Evolutionary conservation across 2,113 vertebrate genomes (phyloP), one percentile per base, ranked within the genome.

Genomic region (Epinephelus cyanopodus): DNA sequence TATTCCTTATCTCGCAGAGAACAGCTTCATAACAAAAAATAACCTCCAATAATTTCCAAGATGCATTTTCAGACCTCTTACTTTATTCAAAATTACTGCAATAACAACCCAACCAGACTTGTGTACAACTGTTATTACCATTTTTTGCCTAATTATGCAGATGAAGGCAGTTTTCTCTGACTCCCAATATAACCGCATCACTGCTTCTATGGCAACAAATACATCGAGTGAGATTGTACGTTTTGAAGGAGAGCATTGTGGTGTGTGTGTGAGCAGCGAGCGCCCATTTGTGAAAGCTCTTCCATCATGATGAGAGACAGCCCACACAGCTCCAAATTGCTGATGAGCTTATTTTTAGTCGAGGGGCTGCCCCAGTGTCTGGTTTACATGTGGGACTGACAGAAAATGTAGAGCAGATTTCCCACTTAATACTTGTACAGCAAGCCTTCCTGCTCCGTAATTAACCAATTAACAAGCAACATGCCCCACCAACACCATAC

Each of bases 401-500:
- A 86, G 90, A 82, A 85, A 94, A 93, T 87, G 87, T 92, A 74
- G 92, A 92, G 87, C 89, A 90, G 69, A 88, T 91, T 90, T 93
- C 92, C 93, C 94, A 95, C 94, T 94, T 96, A 95, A 95, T 94
- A 92, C 91, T 93, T 94, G 95, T 96, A 91, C 93, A 92, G 95
- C 94, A 94, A 93, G 92, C 94, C 90, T 92, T 95, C 95, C 95
- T 87, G 84, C 92, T 95, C 91, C 86, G 95, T 97, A 98, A 98
- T 99, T 98, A 98, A 97, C 97, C 97, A 97, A 98, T 98, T 98
- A 98, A 97, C 97, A 96, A 91, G 93, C 95, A 96, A 92, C 94
- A 88, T 77, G 95, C 95, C 95, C 95, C 96, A 92, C 95, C 95
- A 94, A 95, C 96, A 95, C 95, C 96, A 90, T 94, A 96, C 95